Evolutionary conservation across 2,113 vertebrate species (phyloP).

Genomic region (Tychaedon coryphoeus): DNA sequence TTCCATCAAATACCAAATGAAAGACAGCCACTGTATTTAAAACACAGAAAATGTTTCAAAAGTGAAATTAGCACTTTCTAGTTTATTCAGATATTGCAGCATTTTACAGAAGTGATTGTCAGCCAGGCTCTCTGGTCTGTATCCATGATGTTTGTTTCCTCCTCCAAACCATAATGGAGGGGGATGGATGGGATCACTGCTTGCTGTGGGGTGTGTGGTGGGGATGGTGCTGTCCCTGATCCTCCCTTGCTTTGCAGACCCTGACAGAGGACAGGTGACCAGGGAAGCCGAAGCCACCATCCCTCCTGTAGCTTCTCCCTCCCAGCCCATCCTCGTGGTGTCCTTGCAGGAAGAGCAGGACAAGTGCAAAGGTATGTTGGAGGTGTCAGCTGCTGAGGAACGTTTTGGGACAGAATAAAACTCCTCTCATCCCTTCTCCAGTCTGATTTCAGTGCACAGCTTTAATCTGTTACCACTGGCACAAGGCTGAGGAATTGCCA

Average conservation of each 20-base stretch:
- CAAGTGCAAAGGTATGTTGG: constrained; percentile 57
- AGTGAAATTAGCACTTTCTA: background rate
- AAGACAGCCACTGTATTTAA: background rate
- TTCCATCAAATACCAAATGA: background rate
- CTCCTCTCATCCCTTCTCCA: background rate
- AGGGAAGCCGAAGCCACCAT: constrained; percentile 32
- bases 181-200: background rate
- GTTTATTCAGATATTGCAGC: background rate
- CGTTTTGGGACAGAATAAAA: background rate
- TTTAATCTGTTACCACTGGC: background rate
- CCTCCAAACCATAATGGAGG: background rate
- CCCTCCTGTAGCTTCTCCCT: constrained; percentile 2
- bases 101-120: background rate
- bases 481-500: background rate
- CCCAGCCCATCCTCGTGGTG: background rate
- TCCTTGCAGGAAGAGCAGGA: constrained; percentile 44
- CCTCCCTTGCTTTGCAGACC: constrained; percentile 26
- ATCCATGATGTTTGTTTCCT: background rate
- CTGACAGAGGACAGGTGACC: constrained; percentile 19
- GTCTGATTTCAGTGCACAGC: background rate
- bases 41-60: background rate
- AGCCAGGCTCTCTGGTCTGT: background rate
- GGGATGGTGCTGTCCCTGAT: background rate
- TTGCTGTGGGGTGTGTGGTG: background rate
- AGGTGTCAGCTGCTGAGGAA: background rate